A percentile compares a stretch with the other conserved stretches of the same genome.
Evolutionary conservation across 2,113 vertebrate species (phyloP).

Genomic region (Meleagris gallopavo): DNA sequence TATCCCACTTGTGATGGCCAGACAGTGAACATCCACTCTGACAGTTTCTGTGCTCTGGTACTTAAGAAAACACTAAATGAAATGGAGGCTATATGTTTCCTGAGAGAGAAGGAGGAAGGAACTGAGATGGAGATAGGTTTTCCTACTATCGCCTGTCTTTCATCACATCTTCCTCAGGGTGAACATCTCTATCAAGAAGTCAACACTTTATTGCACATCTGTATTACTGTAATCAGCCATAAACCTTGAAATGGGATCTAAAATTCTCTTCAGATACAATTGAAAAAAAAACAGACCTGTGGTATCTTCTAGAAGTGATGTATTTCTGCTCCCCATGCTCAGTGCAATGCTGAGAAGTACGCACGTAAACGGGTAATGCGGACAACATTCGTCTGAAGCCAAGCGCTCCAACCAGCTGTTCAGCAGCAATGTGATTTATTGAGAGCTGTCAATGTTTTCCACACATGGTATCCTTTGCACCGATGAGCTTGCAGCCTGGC

Average conservation of each 20-base stretch:
- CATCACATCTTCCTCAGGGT: neutral
- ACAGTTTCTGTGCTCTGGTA: neutral
- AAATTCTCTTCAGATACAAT: neutral
- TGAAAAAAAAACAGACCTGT: neutral
- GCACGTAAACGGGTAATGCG: constrained; percentile 48
- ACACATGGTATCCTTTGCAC: constrained; percentile 57
- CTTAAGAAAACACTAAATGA: neutral
- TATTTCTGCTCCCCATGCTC: constrained; percentile 36
- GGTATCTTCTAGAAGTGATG: constrained; percentile 38
- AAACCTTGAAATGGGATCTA: neutral
- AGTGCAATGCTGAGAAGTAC: constrained; percentile 32
- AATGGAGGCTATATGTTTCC: neutral
- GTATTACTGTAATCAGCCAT: neutral
- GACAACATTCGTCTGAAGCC: constrained; percentile 62
- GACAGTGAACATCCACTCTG: neutral
- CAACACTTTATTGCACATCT: neutral
- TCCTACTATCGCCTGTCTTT: neutral
- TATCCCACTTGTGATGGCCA: neutral
- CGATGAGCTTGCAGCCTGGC: neutral
- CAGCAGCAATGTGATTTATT: constrained; percentile 50
- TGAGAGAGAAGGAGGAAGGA: neutral
- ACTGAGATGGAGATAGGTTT: neutral
- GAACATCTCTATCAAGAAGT: neutral
- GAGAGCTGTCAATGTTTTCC: constrained; percentile 57
- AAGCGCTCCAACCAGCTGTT: constrained; percentile 43